phyloP scores from a whole-genome alignment of 2,113 vertebrate genomes.

The Oriolus oriolus region DNA sequence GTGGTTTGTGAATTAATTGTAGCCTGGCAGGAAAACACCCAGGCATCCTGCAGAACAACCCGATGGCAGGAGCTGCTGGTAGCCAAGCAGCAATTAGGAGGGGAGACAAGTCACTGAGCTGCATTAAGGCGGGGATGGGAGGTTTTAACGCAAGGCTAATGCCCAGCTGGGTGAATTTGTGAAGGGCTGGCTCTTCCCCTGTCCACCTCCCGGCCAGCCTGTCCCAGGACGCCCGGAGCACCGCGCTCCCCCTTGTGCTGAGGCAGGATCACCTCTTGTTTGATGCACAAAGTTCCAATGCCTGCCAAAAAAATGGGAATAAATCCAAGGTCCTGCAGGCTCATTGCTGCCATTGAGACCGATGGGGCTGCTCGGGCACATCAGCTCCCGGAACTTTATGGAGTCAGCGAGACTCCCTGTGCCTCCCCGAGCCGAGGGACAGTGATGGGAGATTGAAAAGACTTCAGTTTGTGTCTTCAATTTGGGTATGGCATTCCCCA shows the following conservation, averaged over 20 bases:
- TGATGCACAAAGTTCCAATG: not conserved
- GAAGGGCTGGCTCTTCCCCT: not conserved
- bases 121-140: not conserved
- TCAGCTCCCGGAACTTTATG: not conserved
- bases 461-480: constrained; percentile 17
- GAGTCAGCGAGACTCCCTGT: not conserved
- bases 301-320: not conserved
- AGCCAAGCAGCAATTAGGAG: constrained; percentile 47
- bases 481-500: not conserved
- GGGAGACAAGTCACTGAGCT: constrained; percentile 36
- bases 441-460: not conserved
- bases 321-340: not conserved
- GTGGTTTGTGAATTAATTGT: constrained; percentile 62
- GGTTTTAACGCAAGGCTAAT: not conserved
- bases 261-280: not conserved
- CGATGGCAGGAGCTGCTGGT: constrained; percentile 50
- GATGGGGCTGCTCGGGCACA: not conserved
- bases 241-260: accelerated
- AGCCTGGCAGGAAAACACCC: constrained; percentile 57
- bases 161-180: not conserved
- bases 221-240: not conserved
- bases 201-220: not conserved
- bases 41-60: constrained; percentile 45
- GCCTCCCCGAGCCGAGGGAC: not conserved
- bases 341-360: not conserved